Conservation (phyloP, 2,113 vertebrate species). For the Procavia capensis region DNA sequence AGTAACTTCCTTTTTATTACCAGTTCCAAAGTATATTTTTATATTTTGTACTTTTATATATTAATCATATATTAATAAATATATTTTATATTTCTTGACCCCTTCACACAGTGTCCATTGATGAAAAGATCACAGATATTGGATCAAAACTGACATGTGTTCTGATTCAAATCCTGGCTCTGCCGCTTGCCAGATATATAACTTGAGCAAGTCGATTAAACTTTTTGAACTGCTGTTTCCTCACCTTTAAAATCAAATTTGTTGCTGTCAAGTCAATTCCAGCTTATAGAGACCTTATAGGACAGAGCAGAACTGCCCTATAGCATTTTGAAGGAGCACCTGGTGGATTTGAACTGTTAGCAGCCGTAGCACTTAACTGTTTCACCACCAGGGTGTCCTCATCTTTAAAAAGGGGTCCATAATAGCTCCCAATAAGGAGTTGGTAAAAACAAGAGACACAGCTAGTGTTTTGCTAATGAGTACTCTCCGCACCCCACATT, state of each 20-base stretch:
- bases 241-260: not conserved
- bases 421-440: not conserved
- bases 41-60: too few species aligned
- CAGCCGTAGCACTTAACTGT: too few species aligned
- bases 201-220: not conserved
- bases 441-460: not conserved
- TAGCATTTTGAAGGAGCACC: too few species aligned
- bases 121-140: conserved; percentile 25
- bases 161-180: not conserved
- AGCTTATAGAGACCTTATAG: too few species aligned
- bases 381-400: too few species aligned
- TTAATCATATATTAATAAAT: too few species aligned
- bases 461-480: too few species aligned
- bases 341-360: too few species aligned
- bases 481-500: too few species aligned
- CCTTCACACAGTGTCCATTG: not conserved
- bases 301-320: too few species aligned
- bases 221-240: conserved; percentile 4
- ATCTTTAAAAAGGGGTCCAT: not conserved
- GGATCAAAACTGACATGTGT: not conserved
- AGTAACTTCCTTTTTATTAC: conserved; percentile 9
- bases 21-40: not conserved
- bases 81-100: too few species aligned
- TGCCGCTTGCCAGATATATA: not conserved
- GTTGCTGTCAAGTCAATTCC: too few species aligned